Evolutionary conservation across 2,113 vertebrate species (phyloP), one percentile per base, ranked within the genome.

Genomic region (Rhizomys pruinosus): DNA sequence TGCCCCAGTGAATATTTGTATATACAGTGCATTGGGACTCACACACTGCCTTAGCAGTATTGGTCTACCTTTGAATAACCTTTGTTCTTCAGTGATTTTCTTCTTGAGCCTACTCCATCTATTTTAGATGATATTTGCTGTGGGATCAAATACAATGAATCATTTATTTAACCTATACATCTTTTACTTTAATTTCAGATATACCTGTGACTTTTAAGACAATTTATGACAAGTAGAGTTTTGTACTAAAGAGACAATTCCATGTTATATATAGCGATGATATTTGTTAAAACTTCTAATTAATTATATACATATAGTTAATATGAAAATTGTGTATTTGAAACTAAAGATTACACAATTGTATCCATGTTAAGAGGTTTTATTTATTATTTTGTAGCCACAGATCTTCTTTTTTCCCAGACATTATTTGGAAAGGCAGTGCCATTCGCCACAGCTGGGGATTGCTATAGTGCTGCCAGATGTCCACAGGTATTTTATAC

Each of bases 381-480:
- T 5, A 9, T 84, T 85, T 82, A 29, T 93, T 77, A n/a, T 92
- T 91, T 95, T 96, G 68, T 97, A 99, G 99, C 99, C 25, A 99
- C 99, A 63, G 99, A 99, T 95, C 99, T 99, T 97, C 98, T 98
- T 97, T 99, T 99, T 97, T 98, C 99, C 17, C 97, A 95, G 94
- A 99, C 99, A 17, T 95, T 97, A 15, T 98, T 99, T 93, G 99
- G 99, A 77, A 98, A 98, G 77, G 98, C 98, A 12, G 98, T 99
- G 90, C 99, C 99, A 11, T 99, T 99, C 68, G 99, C 99, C 96
- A 99, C 99, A 88, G 99, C 99, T 94, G 99, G 99, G 96, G 99
- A 99, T 97, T 99, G 99, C 97, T 99, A 99, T 96, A 99, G 99
- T 59, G 99, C 99, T 89, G 98, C 99, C 93, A 98, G 98, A n/a